Conservation (phyloP, 1,140 invertebrate genomes). For the Muscidifurax raptorellus region DNA sequence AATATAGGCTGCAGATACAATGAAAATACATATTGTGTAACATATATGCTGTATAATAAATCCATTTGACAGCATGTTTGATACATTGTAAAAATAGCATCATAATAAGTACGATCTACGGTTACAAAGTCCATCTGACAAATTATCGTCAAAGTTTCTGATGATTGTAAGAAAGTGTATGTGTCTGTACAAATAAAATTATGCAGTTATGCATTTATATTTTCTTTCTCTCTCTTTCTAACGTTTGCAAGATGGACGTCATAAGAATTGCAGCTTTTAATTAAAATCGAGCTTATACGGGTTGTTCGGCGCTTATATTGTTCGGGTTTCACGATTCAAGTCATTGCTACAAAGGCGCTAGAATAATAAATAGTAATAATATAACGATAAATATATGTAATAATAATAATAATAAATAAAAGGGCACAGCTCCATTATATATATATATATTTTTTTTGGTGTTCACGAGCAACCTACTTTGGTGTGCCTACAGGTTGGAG, state of each 20-base stretch:
- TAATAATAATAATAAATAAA: slow-evolving; percentile 51
- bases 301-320: not conserved
- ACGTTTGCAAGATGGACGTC: slow-evolving; percentile 1
- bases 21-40: not conserved
- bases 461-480: slow-evolving; percentile 75
- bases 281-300: not conserved
- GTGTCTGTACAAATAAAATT: no score
- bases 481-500: slow-evolving; percentile 69
- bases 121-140: slow-evolving; percentile 4
- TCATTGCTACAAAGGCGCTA: slow-evolving; percentile 32
- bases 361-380: slow-evolving; percentile 11
- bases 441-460: slow-evolving; percentile 57
- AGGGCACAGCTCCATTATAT: slow-evolving; percentile 66
- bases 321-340: slow-evolving; percentile 38
- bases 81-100: slow-evolving; percentile 34
- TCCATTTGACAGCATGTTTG: not conserved
- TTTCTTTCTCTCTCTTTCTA: not conserved
- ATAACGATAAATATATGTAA: slow-evolving; percentile 26
- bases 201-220: not conserved
- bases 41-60: not conserved
- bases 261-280: slow-evolving; percentile 20
- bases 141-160: not conserved
- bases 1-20: slow-evolving; percentile 18
- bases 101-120: slow-evolving; percentile 26
- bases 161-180: no score